Base-by-base conservation (phyloP, 1,140 invertebrate species). In the Penaeus chinensis region DNA sequence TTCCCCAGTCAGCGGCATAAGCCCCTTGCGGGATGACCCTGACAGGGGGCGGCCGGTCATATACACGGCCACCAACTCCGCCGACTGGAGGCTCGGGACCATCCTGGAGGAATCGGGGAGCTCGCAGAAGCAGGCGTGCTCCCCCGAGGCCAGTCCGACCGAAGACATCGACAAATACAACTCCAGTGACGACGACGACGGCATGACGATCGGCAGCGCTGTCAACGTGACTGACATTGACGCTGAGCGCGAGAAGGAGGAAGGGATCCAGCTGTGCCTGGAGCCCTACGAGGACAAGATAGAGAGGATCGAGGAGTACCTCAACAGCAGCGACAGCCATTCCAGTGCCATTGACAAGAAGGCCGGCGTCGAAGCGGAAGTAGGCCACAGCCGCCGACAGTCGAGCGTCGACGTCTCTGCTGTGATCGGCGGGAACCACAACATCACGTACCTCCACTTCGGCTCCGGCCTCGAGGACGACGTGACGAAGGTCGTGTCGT, bases 191-290 rank as follows among this genome's bases (percentile, higher is more conserved):
- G 86, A 87, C 20, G 86, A 87, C 63, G 86, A 77, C 20, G 80
- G 80, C 24, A 20, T 87, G 37, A 82, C 74, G 13, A 83, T 87
- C 27, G 86, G 71, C 47, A 87, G 86, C 60, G 86, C 27, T 20
- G 86, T 87, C 22, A 87, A 87, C 42, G 80, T 78, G n/a, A 87
- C 54, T 5, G 81, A 87, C 81, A 87, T 87, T 32, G 86, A 87
- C 63, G 86, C 86, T 16, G 86, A 87, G 20, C 71, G 86, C 37
- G 71, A 83, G 27, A 87, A 87, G 66, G 86, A 87, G 74, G 80
- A 87, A 82, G 86, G 86, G 20, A 87, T 87, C 54, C 86, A 87
- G 60, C 27, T 82, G 32, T 87, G 86, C 42, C 86, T 87, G 18
- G 86, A 82, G 62, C 86, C 86, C 8, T 87, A 82, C 60, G 86